These are phyloP conservation scores for Coleophora deauratella DNA, from an alignment of 2,888 invertebrate genomes.

Conservation along the genomic window DNA sequence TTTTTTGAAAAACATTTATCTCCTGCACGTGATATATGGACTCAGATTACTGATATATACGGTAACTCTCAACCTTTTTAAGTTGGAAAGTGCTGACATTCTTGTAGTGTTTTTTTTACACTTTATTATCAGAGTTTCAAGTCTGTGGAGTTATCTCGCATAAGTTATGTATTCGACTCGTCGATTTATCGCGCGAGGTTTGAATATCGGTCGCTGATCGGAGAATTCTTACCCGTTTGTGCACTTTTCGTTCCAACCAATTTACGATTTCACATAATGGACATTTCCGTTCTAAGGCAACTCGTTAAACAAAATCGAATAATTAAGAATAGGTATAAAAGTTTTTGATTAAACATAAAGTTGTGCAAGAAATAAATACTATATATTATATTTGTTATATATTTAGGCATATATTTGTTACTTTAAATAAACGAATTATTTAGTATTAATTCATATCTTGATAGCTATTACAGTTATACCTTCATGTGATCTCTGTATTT, in stretches of 20 bases:
- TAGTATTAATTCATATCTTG: too few species aligned
- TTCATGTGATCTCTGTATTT: too few species aligned
- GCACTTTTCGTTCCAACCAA: constrained; percentile 29
- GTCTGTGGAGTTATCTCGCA: constrained; percentile 23
- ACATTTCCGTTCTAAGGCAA: constrained; percentile 46
- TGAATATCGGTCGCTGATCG: constrained; percentile 17
- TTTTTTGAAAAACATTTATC: constrained; percentile 34
- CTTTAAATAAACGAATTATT: too few species aligned
- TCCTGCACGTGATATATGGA: constrained; percentile 29
- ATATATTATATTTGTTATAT: too few species aligned
- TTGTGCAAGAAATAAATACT: too few species aligned
- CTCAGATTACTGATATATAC: constrained; percentile 26
- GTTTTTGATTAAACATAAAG: too few species aligned
- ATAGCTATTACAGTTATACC: too few species aligned
- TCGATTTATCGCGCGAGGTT: constrained; percentile 27
- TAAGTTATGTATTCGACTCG: constrained; percentile 27
- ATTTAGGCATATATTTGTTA: too few species aligned
- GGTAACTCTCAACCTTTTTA: constrained; percentile 34
- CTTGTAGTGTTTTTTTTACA: constrained; percentile 17
- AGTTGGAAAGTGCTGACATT: constrained; percentile 25
- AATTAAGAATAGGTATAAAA: too few species aligned
- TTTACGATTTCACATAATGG: constrained; percentile 45
- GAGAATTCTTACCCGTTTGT: constrained; percentile 26
- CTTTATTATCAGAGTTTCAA: neutral
- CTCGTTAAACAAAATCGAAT: constrained; percentile 23